Evolutionary conservation across 2,113 vertebrate genomes (phyloP).

Genomic region (Lophochroa leadbeateri): DNA sequence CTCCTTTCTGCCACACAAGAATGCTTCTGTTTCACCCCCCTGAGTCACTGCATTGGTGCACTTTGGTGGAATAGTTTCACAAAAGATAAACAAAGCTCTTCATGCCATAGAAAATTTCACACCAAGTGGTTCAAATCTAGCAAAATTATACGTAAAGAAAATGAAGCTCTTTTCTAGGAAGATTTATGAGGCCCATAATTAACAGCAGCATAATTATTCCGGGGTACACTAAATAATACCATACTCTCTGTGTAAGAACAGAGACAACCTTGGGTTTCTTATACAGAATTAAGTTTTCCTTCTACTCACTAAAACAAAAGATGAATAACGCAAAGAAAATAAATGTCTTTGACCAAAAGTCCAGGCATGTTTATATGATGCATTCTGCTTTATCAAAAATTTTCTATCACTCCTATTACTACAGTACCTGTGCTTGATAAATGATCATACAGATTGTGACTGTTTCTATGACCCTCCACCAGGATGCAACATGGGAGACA

Average conservation of each 20-base stretch:
- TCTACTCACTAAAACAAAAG: not conserved
- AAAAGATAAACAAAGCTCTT: not conserved
- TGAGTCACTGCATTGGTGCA: not conserved
- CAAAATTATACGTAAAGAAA: not conserved
- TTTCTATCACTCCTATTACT: not conserved
- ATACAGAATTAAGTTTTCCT: not conserved
- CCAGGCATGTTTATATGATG: not conserved
- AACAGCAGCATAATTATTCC: not conserved
- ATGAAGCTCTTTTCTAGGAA: not conserved
- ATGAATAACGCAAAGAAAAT: not conserved
- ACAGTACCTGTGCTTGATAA: not conserved
- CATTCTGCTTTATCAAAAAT: not conserved
- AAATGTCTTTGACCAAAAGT: not conserved
- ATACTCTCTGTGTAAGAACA: not conserved
- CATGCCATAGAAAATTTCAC: not conserved
- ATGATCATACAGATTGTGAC: not conserved
- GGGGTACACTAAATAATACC: not conserved
- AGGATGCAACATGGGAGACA: not conserved
- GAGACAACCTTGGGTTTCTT: not conserved
- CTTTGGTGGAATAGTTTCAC: not conserved
- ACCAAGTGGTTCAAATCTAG: not conserved
- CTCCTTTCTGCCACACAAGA: fast-evolving
- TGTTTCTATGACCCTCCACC: not conserved
- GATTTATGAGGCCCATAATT: not conserved
- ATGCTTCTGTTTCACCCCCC: not conserved